These are phyloP conservation scores for Aphaenogaster rudis DNA, from an alignment of 1,140 invertebrate species.

Conservation along the genomic window DNA sequence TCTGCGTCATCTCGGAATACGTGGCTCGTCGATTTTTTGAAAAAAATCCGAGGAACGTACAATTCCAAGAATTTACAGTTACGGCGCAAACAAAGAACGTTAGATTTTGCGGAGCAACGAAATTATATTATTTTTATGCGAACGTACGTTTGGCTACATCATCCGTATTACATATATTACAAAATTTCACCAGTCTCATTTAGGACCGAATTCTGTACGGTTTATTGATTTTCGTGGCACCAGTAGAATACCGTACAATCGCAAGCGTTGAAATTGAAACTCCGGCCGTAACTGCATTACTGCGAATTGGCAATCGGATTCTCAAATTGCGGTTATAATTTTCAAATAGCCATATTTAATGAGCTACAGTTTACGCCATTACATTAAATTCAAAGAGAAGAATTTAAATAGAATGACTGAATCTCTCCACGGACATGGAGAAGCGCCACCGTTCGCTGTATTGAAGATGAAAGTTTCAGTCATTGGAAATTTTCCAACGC, in stretches of 20 bases:
- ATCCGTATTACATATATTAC: neutral
- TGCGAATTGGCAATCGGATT: constrained; percentile 35
- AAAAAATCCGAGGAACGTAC: neutral
- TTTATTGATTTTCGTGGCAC: constrained; percentile 39
- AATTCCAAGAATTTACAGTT: neutral
- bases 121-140: neutral
- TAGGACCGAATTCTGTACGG: neutral
- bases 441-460: neutral
- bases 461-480: constrained; percentile 3
- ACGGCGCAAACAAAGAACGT: neutral
- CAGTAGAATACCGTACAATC: neutral
- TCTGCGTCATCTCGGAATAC: neutral
- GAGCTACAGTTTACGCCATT: neutral
- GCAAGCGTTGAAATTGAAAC: constrained; percentile 27
- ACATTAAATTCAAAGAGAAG: neutral
- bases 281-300: constrained; percentile 18
- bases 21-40: neutral
- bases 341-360: constrained; percentile 35
- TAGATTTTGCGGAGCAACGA: neutral
- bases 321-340: constrained; percentile 47
- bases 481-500: constrained; percentile 7
- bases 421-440: neutral
- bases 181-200: constrained; percentile 29
- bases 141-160: neutral
- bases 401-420: neutral